phyloP scores from a whole-genome alignment of 2,797 vertebrate genomes.

The Sylvilagus floridanus region DNA sequence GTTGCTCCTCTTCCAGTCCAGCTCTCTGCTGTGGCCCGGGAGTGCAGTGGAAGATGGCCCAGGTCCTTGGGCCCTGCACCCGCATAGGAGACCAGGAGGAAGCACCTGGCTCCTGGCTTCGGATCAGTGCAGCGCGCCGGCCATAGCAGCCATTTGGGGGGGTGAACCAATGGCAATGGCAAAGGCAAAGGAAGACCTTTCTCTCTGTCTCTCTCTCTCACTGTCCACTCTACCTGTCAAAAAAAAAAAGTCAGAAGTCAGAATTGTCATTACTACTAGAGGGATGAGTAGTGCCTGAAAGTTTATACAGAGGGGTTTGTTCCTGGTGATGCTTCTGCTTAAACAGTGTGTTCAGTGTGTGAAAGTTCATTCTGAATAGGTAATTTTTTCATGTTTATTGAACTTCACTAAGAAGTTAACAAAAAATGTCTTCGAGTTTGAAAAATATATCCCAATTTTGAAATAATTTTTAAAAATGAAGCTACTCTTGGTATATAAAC shows the following conservation, averaged over 20 bases:
- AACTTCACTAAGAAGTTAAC: slow-evolving; percentile 1
- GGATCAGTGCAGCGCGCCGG: too few relatives aligned
- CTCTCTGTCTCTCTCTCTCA: too few relatives aligned
- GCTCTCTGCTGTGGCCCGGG: too few relatives aligned
- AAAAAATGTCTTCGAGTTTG: not conserved
- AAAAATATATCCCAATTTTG: not conserved
- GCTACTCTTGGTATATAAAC: not conserved
- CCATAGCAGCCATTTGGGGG: too few relatives aligned
- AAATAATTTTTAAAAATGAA: not conserved
- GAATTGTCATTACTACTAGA: not conserved
- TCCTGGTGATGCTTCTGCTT: not conserved
- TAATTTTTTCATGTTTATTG: not conserved
- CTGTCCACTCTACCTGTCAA: too few relatives aligned
- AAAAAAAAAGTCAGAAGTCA: not conserved
- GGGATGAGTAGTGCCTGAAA: not conserved
- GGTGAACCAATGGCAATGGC: too few relatives aligned
- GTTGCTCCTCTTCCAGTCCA: too few relatives aligned
- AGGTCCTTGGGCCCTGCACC: too few relatives aligned
- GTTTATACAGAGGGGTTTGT: not conserved
- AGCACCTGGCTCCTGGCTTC: too few relatives aligned
- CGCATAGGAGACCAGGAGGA: too few relatives aligned
- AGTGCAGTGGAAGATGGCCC: too few relatives aligned
- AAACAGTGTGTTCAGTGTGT: not conserved
- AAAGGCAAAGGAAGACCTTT: too few relatives aligned
- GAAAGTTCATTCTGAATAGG: not conserved